Evolutionary conservation across 2,113 vertebrate species (phyloP).

Genomic region (Cyprinodon variegatus): DNA sequence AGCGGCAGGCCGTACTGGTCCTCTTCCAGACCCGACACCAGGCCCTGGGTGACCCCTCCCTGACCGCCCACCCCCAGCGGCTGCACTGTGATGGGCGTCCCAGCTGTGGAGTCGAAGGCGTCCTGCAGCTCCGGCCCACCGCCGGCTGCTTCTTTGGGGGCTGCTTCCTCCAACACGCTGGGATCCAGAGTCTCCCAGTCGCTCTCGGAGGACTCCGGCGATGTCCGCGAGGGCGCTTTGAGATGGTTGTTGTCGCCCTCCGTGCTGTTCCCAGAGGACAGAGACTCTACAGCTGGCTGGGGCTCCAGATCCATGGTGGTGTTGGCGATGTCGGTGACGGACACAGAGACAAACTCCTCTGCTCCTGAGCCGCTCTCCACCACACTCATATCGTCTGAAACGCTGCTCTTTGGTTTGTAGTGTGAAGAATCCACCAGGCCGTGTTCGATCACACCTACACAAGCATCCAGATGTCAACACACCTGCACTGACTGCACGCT

Average conservation of each 20-base stretch:
- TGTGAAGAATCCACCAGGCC: conserved; percentile 93
- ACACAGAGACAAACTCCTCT: conserved; percentile 79
- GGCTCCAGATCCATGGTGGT: conserved; percentile 34
- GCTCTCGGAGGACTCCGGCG: conserved; percentile 90
- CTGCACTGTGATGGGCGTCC: conserved; percentile 85
- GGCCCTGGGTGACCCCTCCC: conserved; percentile 81
- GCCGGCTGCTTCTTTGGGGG: conserved; percentile 61
- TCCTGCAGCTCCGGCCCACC: conserved; percentile 56
- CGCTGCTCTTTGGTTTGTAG: conserved; percentile 87
- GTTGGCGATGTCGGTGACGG: conserved; percentile 69
- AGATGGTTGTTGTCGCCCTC: conserved; percentile 67
- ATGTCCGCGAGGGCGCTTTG: conserved; percentile 80
- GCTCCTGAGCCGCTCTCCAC: conserved; percentile 60
- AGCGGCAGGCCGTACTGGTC: conserved; percentile 92
- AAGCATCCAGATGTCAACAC: not conserved
- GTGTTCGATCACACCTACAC: conserved; percentile 93
- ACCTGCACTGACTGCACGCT: too few relatives aligned
- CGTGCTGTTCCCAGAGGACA: conserved; percentile 19
- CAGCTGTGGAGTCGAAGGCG: conserved; percentile 61
- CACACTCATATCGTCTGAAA: conserved; percentile 83
- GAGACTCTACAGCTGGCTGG: not conserved
- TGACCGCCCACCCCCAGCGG: conserved; percentile 68
- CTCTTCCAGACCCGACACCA: conserved; percentile 93
- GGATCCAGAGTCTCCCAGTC: conserved; percentile 98
- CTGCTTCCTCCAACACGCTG: conserved; percentile 82